These are phyloP conservation scores for Hemitrygon akajei DNA, from an alignment of 2,797 vertebrate genomes.

Conservation along the genomic window DNA sequence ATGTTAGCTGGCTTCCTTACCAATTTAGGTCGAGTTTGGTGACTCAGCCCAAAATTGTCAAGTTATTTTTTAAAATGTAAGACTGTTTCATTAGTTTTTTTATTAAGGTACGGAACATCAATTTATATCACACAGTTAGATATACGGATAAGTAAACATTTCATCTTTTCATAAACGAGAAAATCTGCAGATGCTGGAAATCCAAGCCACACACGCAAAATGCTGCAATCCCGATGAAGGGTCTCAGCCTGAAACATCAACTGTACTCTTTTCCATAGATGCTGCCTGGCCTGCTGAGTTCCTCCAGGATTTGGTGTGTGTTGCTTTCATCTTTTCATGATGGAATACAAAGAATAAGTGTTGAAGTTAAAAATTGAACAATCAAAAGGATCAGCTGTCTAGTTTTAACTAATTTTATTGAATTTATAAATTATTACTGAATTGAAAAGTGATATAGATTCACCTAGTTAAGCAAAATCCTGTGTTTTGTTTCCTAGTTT, in stretches of 20 bases:
- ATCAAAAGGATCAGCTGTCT: background rate
- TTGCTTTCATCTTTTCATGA: background rate
- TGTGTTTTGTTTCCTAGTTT: conserved; percentile 53
- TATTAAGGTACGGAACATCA: background rate
- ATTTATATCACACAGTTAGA: background rate
- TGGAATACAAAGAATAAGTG: background rate
- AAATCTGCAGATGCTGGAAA: no score
- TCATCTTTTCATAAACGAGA: background rate
- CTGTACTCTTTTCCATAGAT: no score
- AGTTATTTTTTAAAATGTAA: background rate
- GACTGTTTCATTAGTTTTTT: background rate
- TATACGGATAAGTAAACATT: background rate
- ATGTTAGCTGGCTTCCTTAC: background rate
- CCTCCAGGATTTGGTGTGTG: no score
- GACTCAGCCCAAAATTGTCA: background rate
- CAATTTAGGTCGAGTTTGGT: background rate
- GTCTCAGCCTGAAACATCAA: no score
- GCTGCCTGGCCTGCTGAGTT: no score
- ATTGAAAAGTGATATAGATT: background rate
- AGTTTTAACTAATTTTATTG: background rate
- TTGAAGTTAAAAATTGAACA: background rate
- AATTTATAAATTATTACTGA: background rate
- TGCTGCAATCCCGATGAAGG: no score
- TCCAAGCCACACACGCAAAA: no score
- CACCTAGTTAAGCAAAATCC: background rate